Conservation (phyloP, 2,888 invertebrate species). For the Drosophila silvestris region DNA sequence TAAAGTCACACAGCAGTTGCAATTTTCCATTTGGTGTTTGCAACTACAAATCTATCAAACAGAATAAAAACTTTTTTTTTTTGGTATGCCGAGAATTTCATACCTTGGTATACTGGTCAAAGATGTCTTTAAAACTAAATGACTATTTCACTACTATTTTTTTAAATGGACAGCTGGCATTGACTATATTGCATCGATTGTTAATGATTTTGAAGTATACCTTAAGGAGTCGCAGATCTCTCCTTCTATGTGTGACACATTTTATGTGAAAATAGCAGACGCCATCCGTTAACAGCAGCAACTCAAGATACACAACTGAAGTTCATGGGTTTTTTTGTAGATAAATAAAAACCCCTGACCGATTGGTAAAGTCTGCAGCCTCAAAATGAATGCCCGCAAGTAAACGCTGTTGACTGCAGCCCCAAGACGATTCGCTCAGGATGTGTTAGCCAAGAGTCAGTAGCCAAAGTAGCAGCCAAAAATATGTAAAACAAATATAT, state of each 20-base stretch:
- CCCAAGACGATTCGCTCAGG: constrained; percentile 51
- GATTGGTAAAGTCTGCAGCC: constrained; percentile 10
- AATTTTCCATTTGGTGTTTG: constrained; percentile 31
- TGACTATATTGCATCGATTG: background rate
- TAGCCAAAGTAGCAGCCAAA: constrained; percentile 54
- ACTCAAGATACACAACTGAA: constrained; percentile 28
- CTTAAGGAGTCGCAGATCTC: background rate
- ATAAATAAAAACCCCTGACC: background rate
- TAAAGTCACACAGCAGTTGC: constrained; percentile 65
- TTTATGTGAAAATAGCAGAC: constrained; percentile 26
- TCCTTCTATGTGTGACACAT: no score
- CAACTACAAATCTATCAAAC: constrained; percentile 41
- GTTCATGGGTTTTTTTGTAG: constrained; percentile 19
- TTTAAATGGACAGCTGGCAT: no score
- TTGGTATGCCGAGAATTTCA: background rate
- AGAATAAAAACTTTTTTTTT: background rate
- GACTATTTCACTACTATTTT: background rate
- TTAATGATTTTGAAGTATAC: background rate
- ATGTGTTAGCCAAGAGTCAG: constrained; percentile 28
- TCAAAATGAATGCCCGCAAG: constrained; percentile 61
- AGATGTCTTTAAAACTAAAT: background rate
- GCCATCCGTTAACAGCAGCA: constrained; percentile 15
- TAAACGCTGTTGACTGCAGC: constrained; percentile 62
- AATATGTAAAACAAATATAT: constrained; percentile 58
- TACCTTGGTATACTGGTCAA: background rate